phyloP scores from a whole-genome alignment of 2,113 vertebrate species.

The Ellobius talpinus region DNA sequence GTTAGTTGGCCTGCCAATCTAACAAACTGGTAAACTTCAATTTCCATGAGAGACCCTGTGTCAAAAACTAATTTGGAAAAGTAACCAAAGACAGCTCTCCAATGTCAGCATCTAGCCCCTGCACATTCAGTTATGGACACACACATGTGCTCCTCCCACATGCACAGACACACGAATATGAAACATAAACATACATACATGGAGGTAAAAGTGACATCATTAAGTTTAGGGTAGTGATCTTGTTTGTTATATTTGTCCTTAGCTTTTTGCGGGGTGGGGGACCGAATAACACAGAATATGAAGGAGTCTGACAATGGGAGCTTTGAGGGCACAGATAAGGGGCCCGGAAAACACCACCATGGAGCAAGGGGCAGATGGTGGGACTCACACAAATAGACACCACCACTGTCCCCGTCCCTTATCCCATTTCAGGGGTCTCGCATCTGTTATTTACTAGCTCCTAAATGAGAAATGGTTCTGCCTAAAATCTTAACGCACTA shows the following conservation, averaged over 20 bases:
- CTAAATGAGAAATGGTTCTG: background rate
- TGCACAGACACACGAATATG: background rate
- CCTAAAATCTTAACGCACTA: constrained; percentile 12
- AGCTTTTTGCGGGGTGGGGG: background rate
- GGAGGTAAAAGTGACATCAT: background rate
- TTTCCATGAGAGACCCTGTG: background rate
- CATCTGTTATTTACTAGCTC: background rate
- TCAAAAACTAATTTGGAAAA: too few relatives aligned
- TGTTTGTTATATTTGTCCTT: background rate
- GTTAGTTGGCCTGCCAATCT: too few relatives aligned
- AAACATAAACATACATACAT: too few relatives aligned
- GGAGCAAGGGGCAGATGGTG: background rate
- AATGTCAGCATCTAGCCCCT: background rate
- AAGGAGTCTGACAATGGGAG: background rate
- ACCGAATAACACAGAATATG: background rate
- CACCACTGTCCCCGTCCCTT: background rate
- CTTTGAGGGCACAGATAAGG: background rate
- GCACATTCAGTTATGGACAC: background rate
- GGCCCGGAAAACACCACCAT: background rate
- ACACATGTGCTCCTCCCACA: background rate
- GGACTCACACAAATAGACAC: background rate
- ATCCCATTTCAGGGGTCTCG: background rate
- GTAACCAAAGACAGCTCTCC: background rate
- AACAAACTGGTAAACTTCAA: background rate
- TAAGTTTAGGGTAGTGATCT: background rate